A percentile compares a stretch with the other conserved stretches of the same genome.
phyloP scores from a whole-genome alignment of 2,797 vertebrate genomes.

The Acropternis orthonyx region DNA sequence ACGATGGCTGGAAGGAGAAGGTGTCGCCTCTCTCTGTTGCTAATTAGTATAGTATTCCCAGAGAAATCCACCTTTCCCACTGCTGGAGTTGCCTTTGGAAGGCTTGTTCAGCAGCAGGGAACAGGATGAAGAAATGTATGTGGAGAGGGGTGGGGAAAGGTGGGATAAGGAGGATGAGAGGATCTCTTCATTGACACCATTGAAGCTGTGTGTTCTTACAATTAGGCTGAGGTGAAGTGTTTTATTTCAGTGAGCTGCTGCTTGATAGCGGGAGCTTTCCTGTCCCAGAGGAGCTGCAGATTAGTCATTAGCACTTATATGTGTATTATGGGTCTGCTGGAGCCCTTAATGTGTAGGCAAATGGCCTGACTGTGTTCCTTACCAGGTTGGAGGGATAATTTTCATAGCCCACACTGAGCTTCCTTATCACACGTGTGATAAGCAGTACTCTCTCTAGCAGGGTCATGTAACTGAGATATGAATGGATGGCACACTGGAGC shows the following conservation, averaged over 20 bases:
- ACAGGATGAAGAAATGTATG: neutral
- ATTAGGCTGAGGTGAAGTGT: neutral
- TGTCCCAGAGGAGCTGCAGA: neutral
- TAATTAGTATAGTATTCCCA: neutral
- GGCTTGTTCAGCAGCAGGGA: neutral
- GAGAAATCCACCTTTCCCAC: neutral
- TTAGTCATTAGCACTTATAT: neutral
- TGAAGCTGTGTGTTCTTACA: neutral
- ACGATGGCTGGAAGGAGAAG: neutral
- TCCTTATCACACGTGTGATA: no score
- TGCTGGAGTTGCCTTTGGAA: neutral
- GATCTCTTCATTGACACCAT: neutral
- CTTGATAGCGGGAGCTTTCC: neutral
- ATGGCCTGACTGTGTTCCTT: neutral
- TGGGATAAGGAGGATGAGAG: neutral
- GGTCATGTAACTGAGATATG: neutral
- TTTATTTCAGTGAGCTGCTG: neutral
- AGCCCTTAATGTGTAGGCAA: neutral
- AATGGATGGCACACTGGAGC: fast-evolving
- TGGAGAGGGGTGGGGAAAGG: neutral
- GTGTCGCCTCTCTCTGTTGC: neutral
- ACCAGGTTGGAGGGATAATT: neutral
- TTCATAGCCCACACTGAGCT: neutral
- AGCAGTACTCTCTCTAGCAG: neutral
- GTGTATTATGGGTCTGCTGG: neutral